phyloP scores from a whole-genome alignment of 2,888 invertebrate species.

The Agrotis ipsilon region DNA sequence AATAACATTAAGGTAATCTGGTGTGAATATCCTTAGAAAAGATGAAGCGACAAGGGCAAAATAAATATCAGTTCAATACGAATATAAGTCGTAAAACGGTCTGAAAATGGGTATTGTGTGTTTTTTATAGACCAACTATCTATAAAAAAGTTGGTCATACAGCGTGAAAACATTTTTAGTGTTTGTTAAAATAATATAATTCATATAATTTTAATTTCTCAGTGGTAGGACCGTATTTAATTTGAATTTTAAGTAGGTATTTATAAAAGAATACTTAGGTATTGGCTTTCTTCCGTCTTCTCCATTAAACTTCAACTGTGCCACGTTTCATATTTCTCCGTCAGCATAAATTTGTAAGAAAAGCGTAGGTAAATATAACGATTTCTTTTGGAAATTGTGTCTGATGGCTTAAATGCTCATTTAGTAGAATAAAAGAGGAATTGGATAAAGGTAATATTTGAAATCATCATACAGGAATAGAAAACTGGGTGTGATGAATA shows the following conservation, averaged over 20 bases:
- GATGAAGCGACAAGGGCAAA: neutral
- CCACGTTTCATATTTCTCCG: too few species aligned
- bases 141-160: conserved; percentile 9
- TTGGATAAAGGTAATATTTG: neutral
- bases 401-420: neutral
- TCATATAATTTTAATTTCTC: too few species aligned
- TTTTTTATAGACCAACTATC: neutral
- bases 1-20: conserved; percentile 12
- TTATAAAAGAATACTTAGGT: too few species aligned
- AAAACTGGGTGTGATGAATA: neutral
- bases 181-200: too few species aligned
- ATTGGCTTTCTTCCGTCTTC: too few species aligned
- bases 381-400: neutral
- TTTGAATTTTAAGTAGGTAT: too few species aligned
- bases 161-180: too few species aligned
- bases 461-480: neutral
- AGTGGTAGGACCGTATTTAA: too few species aligned
- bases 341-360: too few species aligned
- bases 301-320: too few species aligned
- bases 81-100: neutral
- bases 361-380: neutral
- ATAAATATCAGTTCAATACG: neutral
- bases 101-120: conserved; percentile 1
- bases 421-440: neutral
- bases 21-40: conserved; percentile 5